Evolutionary conservation across 1,140 invertebrate genomes (phyloP).

Genomic region (Proales similis): DNA sequence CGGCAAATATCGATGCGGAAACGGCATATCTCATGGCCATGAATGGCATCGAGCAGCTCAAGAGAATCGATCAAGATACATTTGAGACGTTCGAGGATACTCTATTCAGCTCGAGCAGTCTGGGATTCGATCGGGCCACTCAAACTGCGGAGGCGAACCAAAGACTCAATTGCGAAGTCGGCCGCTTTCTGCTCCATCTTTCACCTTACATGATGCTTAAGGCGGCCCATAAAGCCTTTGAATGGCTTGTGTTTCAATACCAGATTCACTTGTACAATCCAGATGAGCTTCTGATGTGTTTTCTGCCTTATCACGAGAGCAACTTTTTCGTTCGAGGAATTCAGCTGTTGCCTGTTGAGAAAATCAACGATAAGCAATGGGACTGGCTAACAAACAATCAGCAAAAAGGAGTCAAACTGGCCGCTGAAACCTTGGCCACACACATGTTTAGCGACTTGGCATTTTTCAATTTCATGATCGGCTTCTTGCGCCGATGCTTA

Average conservation of each 20-base stretch:
- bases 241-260: slow-evolving; percentile 76
- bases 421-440: slow-evolving; percentile 9
- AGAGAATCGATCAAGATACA: slow-evolving; percentile 59
- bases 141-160: slow-evolving; percentile 67
- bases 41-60: slow-evolving; percentile 73
- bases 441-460: slow-evolving; percentile 11
- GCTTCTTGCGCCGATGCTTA: neutral
- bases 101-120: slow-evolving; percentile 67
- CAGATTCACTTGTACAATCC: slow-evolving; percentile 78
- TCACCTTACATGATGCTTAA: slow-evolving; percentile 79
- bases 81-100: slow-evolving; percentile 68
- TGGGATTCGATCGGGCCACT: slow-evolving; percentile 69
- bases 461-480: slow-evolving; percentile 30
- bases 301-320: slow-evolving; percentile 83
- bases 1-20: slow-evolving; percentile 70
- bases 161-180: slow-evolving; percentile 67
- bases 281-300: slow-evolving; percentile 67
- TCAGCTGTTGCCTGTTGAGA: slow-evolving; percentile 56
- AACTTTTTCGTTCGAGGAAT: slow-evolving; percentile 74
- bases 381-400: slow-evolving; percentile 28
- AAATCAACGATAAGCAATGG: neutral
- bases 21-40: slow-evolving; percentile 63
- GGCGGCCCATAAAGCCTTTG: slow-evolving; percentile 75
- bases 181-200: slow-evolving; percentile 68
- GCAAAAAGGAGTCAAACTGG: slow-evolving; percentile 14